A percentile compares a stretch with the other conserved stretches of the same genome.
These are phyloP conservation scores for Gisinianus flammeolus DNA, from an alignment of 2,888 invertebrate genomes.

Conservation along the genomic window DNA sequence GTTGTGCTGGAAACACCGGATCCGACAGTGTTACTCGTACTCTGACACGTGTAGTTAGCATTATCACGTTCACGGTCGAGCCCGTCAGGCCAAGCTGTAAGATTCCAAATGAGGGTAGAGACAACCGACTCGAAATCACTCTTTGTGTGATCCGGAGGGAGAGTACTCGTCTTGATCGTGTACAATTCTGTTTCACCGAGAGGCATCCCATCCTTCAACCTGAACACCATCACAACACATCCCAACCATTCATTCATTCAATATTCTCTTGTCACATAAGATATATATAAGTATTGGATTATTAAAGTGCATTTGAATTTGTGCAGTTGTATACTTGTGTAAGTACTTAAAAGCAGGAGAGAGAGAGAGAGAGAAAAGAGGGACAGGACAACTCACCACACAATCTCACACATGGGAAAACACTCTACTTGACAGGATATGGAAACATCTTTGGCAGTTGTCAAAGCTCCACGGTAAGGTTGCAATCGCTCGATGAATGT, in stretches of 20 bases:
- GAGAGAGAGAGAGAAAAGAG: no score
- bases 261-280: no score
- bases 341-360: background rate
- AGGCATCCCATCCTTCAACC: no score
- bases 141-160: slow-evolving; percentile 75
- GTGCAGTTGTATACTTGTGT: no score
- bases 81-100: slow-evolving; percentile 80
- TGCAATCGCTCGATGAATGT: slow-evolving; percentile 83
- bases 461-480: slow-evolving; percentile 75
- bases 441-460: slow-evolving; percentile 70
- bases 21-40: slow-evolving; percentile 78
- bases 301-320: no score
- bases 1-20: slow-evolving; percentile 81
- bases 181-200: slow-evolving; percentile 67
- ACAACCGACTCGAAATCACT: slow-evolving; percentile 89
- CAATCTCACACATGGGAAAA: slow-evolving; percentile 77
- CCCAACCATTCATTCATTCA: no score
- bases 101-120: slow-evolving; percentile 87
- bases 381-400: no score
- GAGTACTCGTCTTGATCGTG: slow-evolving; percentile 71
- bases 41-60: slow-evolving; percentile 82
- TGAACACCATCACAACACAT: no score
- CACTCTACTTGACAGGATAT: slow-evolving; percentile 89
- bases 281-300: no score
- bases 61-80: slow-evolving; percentile 79